phyloP scores from a whole-genome alignment of 2,797 vertebrate species.

The Tiaroga cobitis region DNA sequence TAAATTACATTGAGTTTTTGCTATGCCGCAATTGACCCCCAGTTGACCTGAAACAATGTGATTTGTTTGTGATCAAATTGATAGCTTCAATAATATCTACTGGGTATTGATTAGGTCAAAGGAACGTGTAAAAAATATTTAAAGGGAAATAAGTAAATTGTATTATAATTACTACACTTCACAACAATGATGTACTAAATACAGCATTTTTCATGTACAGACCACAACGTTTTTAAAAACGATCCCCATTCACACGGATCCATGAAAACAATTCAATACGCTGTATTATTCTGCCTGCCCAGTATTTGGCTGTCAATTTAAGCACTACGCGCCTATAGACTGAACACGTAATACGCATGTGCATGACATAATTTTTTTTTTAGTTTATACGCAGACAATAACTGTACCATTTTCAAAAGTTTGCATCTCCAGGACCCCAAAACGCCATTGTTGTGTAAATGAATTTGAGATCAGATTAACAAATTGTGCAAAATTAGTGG shows the following conservation, averaged over 20 bases:
- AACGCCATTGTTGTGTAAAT: neutral
- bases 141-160: neutral
- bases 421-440: neutral
- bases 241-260: neutral
- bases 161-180: neutral
- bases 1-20: neutral
- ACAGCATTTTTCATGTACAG: neutral
- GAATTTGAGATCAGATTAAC: neutral
- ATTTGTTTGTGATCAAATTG: neutral
- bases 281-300: neutral
- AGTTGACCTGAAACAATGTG: neutral
- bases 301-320: neutral
- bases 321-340: neutral
- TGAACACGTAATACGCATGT: neutral
- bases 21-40: neutral
- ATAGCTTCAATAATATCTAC: neutral
- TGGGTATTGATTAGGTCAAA: neutral
- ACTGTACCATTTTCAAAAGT: neutral
- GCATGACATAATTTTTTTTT: neutral
- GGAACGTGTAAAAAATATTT: neutral
- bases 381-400: neutral
- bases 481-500: neutral
- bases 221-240: neutral
- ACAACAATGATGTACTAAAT: too few species aligned
- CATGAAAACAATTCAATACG: neutral